Evolutionary conservation across 2,113 vertebrate genomes (phyloP), one percentile per base, ranked within the genome.

Genomic region (Tupaia chinensis): DNA sequence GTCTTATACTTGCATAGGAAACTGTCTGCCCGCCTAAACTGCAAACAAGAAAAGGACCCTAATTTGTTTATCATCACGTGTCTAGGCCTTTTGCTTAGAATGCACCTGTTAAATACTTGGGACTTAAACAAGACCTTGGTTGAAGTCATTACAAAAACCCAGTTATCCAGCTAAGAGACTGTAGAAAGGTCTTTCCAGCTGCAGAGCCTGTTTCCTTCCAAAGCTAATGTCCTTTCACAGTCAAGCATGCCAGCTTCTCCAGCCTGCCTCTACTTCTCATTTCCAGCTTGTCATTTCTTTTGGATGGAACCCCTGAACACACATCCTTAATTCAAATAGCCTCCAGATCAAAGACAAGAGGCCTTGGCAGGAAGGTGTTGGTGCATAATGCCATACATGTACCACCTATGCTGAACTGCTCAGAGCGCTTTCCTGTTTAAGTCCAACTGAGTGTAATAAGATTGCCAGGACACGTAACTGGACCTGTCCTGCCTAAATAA

Each of bases 231-330:
- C 63, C 80, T 78, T 56, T 72, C 15, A 76, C 8, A 84, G n/a
- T 53, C 70, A 88, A 78, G 44, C 58, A 72, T 56, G 29, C 15
- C 0, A 4, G 58, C 82, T 80, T 60, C 44, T 72, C 2, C 27
- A 56, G 72, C 56, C 32, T 11, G 14, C 58, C 61, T 82, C 53
- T 65, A 54, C 65, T 82, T 85, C 13, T 63, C 15, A 86, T 61
- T n/a, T 83, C 82, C 56, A 91, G 60, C 76, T 1, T 89, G 69
- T 68, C 63, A 69, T 82, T 93, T 92, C 32, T 70, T 93, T 63
- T 1, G 13, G 32, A 23, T 4, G 82, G 94, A 93, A 79, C 16
- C 58, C 25, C 44, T 10, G 8, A 83, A 93, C 60, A 95, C 7
- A 81, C 0, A 56, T 72, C n/a, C 58, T 81, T 44, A 81, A 32